Evolutionary conservation across 2,113 vertebrate species (phyloP), one percentile per base, ranked within the genome.

Genomic region (Macrotus californicus): DNA sequence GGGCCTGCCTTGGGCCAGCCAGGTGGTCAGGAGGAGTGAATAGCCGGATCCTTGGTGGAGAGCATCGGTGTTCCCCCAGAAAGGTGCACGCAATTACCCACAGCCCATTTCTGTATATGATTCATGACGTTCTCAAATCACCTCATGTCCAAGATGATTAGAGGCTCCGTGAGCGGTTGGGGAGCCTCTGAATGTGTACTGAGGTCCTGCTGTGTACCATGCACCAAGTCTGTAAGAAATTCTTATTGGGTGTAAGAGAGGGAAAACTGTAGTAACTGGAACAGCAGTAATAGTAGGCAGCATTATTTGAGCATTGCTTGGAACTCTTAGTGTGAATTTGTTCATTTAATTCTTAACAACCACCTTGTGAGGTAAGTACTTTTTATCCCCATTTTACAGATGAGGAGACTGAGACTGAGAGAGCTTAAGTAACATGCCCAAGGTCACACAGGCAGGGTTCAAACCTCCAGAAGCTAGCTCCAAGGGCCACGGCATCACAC

Each of bases 401-500:
- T 12, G 4, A 87, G 69, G n/a, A 59, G 18, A 64, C 36, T 11
- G 80, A 89, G 66, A n/a, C 85, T 61, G 61, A 39, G 79, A 84
- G 94, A 79, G 31, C 16, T 39, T 70, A 81, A n/a, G 24, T 59
- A n/a, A 82, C 7, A 36, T 67, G 36, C 34, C 81, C 19, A 26
- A 59, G 48, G 67, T 87, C 75, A 70, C 85, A 29, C 8, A 41
- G 87, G 39, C 9, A 36, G 81, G 12, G 13, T 31, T 67, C 16
- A 24, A 10, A 46, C 52, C 67, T 61, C 5, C 5, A 86, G 39
- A 36, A 14, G 41, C 66, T 46, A 19, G 69, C 16, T n/a, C 24
- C 43, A 48, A 39, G 52, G n/a, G 36, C 73, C 19, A 0, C 5
- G 18, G 41, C 0, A 0, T 24, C 11, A 3, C 0, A 43, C 41